A percentile compares a stretch with the other conserved stretches of the same genome.
phyloP scores from a whole-genome alignment of 2,113 vertebrate genomes.

The Ameiurus melas region DNA sequence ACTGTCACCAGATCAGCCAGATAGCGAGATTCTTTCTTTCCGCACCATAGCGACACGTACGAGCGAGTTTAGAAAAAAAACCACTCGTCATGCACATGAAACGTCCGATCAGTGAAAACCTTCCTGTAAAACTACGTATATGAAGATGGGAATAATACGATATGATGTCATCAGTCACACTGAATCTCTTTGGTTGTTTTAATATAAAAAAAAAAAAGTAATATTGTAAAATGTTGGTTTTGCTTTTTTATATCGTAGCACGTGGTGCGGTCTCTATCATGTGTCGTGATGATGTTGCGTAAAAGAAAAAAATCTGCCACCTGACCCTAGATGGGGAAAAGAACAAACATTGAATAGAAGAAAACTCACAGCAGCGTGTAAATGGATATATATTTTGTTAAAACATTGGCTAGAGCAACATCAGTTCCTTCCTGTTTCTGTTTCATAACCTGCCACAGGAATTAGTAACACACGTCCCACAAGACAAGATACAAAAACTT shows the following conservation, averaged over 20 bases:
- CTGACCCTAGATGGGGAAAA: not conserved
- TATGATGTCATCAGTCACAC: not conserved
- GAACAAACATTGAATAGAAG: not conserved
- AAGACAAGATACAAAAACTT: not conserved
- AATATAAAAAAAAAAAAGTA: not conserved
- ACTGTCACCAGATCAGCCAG: not conserved
- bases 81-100: not conserved
- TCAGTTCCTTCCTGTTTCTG: slow-evolving; percentile 22
- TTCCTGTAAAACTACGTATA: not conserved
- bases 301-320: not conserved
- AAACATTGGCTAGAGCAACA: not conserved
- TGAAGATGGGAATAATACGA: no score
- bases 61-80: not conserved
- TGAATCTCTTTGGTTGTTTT: not conserved
- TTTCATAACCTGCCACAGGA: slow-evolving; percentile 23
- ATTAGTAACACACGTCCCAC: not conserved
- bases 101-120: not conserved
- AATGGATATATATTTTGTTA: not conserved
- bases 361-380: not conserved
- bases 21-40: not conserved
- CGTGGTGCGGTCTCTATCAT: not conserved
- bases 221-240: not conserved
- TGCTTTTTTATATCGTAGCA: not conserved
- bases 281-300: not conserved
- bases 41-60: not conserved